Evolutionary conservation across 2,888 invertebrate species (phyloP).

Genomic region (Apotomis turbidana): DNA sequence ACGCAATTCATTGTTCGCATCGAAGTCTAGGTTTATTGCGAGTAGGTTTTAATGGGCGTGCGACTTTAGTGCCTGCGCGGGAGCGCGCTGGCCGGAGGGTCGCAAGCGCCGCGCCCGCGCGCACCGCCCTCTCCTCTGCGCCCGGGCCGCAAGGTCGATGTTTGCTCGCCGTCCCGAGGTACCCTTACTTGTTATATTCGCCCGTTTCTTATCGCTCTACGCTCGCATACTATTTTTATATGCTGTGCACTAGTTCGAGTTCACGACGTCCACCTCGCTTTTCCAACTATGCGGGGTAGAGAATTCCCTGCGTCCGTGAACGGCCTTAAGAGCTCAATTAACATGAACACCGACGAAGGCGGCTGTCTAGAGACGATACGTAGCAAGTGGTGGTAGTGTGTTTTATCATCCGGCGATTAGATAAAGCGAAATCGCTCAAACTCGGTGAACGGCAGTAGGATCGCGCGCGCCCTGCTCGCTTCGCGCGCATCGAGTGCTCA

Average conservation of each 20-base stretch:
- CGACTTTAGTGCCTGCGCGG: constrained; percentile 45
- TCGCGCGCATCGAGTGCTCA: constrained; percentile 48
- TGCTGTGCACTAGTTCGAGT: constrained; percentile 53
- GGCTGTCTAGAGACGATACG: constrained; percentile 43
- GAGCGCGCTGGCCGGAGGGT: constrained; percentile 27
- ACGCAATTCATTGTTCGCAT: constrained; percentile 54
- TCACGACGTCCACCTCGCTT: constrained; percentile 43
- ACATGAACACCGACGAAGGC: constrained; percentile 28
- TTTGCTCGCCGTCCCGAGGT: constrained; percentile 14
- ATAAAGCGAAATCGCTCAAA: constrained; percentile 68
- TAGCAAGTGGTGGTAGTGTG: constrained; percentile 56
- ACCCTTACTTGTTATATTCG: constrained; percentile 25
- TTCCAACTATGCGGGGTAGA: constrained; percentile 25
- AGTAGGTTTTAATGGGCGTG: constrained; percentile 49
- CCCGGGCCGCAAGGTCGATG: constrained; percentile 30
- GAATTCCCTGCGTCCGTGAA: constrained; percentile 11
- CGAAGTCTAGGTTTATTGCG: constrained; percentile 53
- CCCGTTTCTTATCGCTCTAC: constrained; percentile 53
- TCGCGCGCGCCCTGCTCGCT: constrained; percentile 56
- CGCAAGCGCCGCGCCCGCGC: constrained; percentile 36
- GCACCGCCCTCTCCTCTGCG: constrained; percentile 34
- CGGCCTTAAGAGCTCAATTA: constrained; percentile 20
- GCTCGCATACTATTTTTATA: constrained; percentile 56
- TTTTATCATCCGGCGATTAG: constrained; percentile 74
- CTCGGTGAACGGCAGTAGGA: constrained; percentile 61